Conservation (phyloP, 1,140 invertebrate genomes). For the Hormaphis cornu region DNA sequence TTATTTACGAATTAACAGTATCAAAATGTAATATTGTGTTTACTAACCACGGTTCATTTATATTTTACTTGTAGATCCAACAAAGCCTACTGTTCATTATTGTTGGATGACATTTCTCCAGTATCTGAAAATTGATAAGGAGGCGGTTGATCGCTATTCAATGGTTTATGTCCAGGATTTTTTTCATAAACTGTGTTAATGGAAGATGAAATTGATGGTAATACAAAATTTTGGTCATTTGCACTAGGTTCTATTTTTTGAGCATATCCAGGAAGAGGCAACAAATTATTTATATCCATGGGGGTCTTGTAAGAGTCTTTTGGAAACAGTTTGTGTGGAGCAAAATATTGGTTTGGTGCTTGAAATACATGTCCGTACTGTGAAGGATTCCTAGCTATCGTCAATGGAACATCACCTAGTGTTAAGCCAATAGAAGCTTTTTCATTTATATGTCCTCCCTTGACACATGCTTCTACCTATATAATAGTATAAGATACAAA, state of each 20-base stretch:
- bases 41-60: no score
- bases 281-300: background rate
- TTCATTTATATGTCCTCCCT: background rate
- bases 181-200: no score
- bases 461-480: conserved; percentile 1
- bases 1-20: no score
- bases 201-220: no score
- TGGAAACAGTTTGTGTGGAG: background rate
- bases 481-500: background rate
- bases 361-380: background rate
- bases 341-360: background rate
- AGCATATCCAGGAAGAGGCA: background rate
- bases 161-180: no score
- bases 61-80: no score
- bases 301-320: background rate
- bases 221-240: no score
- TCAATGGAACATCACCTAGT: background rate
- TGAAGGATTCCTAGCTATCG: background rate
- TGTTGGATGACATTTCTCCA: no score
- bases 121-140: no score
- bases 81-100: no score
- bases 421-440: background rate
- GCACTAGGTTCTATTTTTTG: background rate
- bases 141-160: no score
- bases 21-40: no score